A percentile compares a stretch with the other conserved stretches of the same genome.
Conservation (phyloP, 2,888 invertebrate genomes). For the Rhorus exstirpatorius region DNA sequence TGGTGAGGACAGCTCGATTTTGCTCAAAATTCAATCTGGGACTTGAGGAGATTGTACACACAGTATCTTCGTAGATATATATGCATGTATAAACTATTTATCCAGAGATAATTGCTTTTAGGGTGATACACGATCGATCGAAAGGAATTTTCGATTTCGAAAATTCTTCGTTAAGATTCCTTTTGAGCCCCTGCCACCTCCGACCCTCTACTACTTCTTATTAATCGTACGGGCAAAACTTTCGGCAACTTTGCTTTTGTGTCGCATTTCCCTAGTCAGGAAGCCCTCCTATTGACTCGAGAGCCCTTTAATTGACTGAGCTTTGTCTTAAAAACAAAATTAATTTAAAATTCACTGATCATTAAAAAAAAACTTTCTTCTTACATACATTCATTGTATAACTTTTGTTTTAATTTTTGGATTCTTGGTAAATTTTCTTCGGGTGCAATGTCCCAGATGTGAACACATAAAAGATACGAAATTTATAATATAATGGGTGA, state of each 20-base stretch:
- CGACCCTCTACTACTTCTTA: neutral
- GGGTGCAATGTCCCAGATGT: neutral
- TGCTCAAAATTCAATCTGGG: too few relatives aligned
- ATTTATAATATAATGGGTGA: neutral
- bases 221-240: slow-evolving; percentile 3
- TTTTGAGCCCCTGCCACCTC: neutral
- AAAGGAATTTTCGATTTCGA: slow-evolving; percentile 28
- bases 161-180: slow-evolving; percentile 56
- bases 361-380: too few relatives aligned
- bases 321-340: too few relatives aligned
- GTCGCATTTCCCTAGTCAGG: neutral
- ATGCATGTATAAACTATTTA: slow-evolving; percentile 7
- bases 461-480: neutral
- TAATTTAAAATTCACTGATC: too few relatives aligned
- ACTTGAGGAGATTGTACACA: too few relatives aligned
- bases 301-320: neutral
- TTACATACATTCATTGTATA: too few relatives aligned
- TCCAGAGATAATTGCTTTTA: slow-evolving; percentile 41
- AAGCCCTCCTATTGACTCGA: neutral
- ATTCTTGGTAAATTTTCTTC: too few relatives aligned
- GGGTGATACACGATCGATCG: slow-evolving; percentile 30
- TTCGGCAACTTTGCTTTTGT: neutral
- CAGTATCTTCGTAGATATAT: too few relatives aligned
- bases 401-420: too few relatives aligned
- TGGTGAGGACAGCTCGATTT: too few relatives aligned